Base-by-base conservation (phyloP, 2,888 invertebrate genomes). In the Volucella inanis region DNA sequence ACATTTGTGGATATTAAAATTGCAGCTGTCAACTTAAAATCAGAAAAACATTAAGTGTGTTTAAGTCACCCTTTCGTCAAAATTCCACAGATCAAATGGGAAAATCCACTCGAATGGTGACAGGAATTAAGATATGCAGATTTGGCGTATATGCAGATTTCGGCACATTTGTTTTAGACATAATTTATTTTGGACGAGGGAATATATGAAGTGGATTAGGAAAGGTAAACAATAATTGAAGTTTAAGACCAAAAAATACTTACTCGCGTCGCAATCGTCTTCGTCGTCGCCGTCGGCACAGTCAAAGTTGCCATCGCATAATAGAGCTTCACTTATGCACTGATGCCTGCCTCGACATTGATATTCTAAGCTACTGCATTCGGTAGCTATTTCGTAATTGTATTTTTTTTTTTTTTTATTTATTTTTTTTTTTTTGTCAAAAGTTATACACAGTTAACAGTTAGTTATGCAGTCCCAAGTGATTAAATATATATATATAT, bases 241-340 rank as follows among this genome's bases (percentile, higher is more conserved):
- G 45, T 11, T 2, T 15, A 39, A 50, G 52, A 55, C 12, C 57
- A 45, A 49, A 8, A 6, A 14, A 45, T 74, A 76, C 91, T 91
- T 90, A 92, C 92, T 91, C 89, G 90, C 89, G 64, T 91, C 90
- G 88, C 92, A 92, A 77, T 90, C 88, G 49, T 91, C 90, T 88
- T 92, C 92, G 79, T 92, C 92, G 62, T 92, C 92, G 80, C 89
- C 91, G 67, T 89, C 89, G 52, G 88, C 88, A 88, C 92, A 92
- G 87, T 92, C 91, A 65, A 74, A 75, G 70, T 82, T 88, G 50
- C 91, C 90, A 88, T 92, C 92, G 87, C 92, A 92, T 57, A 90
- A 83, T 84, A 90, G 90, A 74, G 90, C 88, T 12, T 89, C 89
- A 87, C 90, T 90, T 64, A 92, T 91, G 87, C 92, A 92, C 68